These are phyloP conservation scores for Notocelia uddmanniana DNA, from an alignment of 2,888 invertebrate species.

Conservation along the genomic window DNA sequence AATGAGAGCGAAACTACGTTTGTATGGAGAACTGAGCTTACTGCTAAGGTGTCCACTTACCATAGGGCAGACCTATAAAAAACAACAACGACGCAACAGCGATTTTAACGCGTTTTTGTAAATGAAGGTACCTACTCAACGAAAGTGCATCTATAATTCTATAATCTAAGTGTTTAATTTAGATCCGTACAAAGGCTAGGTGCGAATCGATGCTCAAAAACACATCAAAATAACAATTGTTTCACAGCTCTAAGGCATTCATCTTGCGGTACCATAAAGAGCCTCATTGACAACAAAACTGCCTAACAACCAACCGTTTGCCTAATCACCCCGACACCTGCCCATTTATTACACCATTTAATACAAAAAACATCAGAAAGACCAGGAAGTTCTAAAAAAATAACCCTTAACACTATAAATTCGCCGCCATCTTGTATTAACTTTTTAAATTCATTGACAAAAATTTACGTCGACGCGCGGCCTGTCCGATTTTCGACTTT, in stretches of 20 bases:
- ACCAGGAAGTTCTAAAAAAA: conserved; percentile 78
- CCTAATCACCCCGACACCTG: conserved; percentile 82
- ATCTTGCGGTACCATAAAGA: conserved; percentile 62
- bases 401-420: conserved; percentile 71
- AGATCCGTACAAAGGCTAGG: conserved; percentile 2
- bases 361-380: conserved; percentile 63
- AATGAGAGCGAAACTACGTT: too few species aligned
- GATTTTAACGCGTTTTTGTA: neutral
- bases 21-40: too few species aligned
- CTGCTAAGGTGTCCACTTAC: too few species aligned
- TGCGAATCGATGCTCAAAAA: conserved; percentile 33
- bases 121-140: neutral
- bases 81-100: neutral
- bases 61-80: too few species aligned
- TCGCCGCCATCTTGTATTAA: conserved; percentile 63
- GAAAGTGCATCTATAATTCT: conserved; percentile 2
- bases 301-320: conserved; percentile 67
- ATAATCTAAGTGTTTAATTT: too few species aligned
- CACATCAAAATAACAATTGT: conserved; percentile 35
- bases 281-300: conserved; percentile 65
- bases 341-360: conserved; percentile 69
- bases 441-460: conserved; percentile 74
- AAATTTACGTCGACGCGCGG: conserved; percentile 51
- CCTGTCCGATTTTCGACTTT: conserved; percentile 58
- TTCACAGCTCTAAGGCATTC: conserved; percentile 53